Evolutionary conservation across 2,797 vertebrate species (phyloP), one percentile per base, ranked within the genome.

Genomic region (Synaphobranchus kaupii): DNA sequence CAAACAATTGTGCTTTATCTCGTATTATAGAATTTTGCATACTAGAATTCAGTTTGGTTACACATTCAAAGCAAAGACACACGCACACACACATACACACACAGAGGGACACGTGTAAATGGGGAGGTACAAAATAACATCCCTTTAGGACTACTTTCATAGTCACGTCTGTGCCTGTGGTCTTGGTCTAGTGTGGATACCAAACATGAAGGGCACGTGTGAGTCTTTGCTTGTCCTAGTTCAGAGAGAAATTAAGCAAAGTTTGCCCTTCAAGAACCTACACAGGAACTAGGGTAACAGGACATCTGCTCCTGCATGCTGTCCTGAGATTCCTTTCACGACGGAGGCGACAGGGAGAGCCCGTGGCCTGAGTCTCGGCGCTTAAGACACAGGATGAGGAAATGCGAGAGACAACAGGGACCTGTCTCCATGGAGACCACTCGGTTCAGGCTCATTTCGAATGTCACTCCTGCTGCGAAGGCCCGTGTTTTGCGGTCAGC

Each of bases 1-100:
- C 93, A 94, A 95, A 88, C 91, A 90, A 76, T 95, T 95, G 94
- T 96, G 95, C 94, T 96, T 95, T 92, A 91, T 39, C 39, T 39
- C 88, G 89, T 86, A 91, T 86, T 28, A 76, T 81, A 39, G 1
- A 39, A 39, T 39, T 66, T 81, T 28, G 84, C 87, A 85, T 63
- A 80, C 52, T 80, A 60, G 47, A 66, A 84, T 44, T 58, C 47
- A 82, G 44, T 88, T 83, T 84, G 83, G 47, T 73, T 89, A 87
- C 83, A 86, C 84, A 12, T 71, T 44, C 76, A 78, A 34, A 15
- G 73, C 86, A 25, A 71, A 88, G 87, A 52, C 52, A 54, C 52
- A 54, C 1, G 12, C 1, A 54, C 52, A 54, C 52, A 54, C 52
- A 54, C 10, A 50, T 88, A 87, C 86, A 89, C 84, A 84, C 83